These are phyloP conservation scores for Chondrosia reniformis DNA, from an alignment of 37 sponge, comb jelly and placozoan genomes.

Conservation along the genomic window DNA sequence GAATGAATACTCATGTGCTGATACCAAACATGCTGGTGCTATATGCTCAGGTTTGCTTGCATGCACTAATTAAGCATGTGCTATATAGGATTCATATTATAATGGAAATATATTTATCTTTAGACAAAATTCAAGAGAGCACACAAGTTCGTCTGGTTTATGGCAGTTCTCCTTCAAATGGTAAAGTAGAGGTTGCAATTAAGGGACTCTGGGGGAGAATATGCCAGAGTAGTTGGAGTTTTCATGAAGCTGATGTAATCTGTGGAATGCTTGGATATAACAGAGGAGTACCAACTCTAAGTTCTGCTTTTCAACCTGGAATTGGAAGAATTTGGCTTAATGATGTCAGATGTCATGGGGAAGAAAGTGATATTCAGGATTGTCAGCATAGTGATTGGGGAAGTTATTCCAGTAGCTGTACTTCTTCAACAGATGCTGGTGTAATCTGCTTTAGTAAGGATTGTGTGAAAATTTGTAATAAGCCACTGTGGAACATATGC, in stretches of 20 bases:
- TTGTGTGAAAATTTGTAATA: not conserved
- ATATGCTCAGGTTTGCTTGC: no score
- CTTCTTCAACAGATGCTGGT: not conserved
- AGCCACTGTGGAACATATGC: not conserved
- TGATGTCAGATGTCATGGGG: not conserved
- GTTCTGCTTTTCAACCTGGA: not conserved
- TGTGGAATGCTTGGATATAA: slow-evolving; percentile 1
- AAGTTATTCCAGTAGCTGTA: not conserved
- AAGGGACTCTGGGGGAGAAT: not conserved
- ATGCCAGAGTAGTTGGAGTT: not conserved
- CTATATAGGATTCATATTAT: no score
- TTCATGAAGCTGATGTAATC: not conserved
- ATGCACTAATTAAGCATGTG: no score
- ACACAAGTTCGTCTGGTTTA: not conserved
- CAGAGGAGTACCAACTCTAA: not conserved
- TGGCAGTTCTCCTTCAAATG: not conserved
- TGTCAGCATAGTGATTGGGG: not conserved
- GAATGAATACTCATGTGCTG: no score
- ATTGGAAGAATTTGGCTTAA: not conserved
- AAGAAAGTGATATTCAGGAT: not conserved
- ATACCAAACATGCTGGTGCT: no score
- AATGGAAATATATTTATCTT: no score
- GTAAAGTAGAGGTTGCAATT: not conserved
- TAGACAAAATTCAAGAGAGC: no score
- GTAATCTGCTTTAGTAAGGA: not conserved